phyloP scores from a whole-genome alignment of 2,113 vertebrate genomes.

The Plecotus auritus region DNA sequence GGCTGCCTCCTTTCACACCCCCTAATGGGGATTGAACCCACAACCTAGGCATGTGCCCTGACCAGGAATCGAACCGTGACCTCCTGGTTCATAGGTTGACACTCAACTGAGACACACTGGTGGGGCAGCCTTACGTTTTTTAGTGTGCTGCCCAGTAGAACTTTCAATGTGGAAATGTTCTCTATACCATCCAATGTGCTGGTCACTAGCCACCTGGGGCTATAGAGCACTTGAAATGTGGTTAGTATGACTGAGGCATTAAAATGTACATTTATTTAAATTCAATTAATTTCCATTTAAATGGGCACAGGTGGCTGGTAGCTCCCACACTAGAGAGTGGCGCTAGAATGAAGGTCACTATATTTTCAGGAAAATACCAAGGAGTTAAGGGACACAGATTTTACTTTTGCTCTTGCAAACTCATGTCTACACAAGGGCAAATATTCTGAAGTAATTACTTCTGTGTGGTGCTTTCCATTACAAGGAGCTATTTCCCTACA shows the following conservation, averaged over 20 bases:
- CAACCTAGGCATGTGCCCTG: no score
- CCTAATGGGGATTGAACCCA: no score
- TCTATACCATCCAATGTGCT: neutral
- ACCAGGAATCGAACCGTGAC: no score
- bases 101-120: no score
- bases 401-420: neutral
- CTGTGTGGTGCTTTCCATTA: neutral
- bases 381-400: neutral
- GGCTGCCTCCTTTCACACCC: no score
- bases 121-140: no score
- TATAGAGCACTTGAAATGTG: neutral
- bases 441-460: constrained; percentile 22
- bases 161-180: neutral
- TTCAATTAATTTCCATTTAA: constrained; percentile 27
- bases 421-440: neutral
- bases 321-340: neutral
- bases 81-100: no score
- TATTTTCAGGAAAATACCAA: neutral
- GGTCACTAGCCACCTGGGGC: neutral
- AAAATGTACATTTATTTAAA: neutral
- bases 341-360: neutral
- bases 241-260: neutral
- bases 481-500: neutral
- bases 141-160: neutral
- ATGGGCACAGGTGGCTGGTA: neutral